These are phyloP conservation scores for Plusia festucae DNA, from an alignment of 2,888 invertebrate species.

Conservation along the genomic window DNA sequence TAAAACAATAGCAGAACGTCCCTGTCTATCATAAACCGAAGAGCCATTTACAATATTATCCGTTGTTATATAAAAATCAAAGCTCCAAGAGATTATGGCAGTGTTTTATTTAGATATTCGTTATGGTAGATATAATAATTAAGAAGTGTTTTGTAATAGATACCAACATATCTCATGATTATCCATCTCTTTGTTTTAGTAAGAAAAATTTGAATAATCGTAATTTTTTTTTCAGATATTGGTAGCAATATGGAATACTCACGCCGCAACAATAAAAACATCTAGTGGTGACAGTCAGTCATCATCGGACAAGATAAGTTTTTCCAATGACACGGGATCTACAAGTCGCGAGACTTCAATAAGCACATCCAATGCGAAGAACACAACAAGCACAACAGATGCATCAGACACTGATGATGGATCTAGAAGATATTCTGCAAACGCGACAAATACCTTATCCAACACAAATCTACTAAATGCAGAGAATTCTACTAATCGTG, in stretches of 20 bases:
- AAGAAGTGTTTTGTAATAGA: no score
- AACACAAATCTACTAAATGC: constrained; percentile 17
- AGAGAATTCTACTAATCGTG: constrained; percentile 36
- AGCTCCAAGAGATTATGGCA: neutral
- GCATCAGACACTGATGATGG: constrained; percentile 21
- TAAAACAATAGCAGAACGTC: no score
- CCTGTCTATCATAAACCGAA: no score
- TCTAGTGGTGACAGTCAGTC: constrained; percentile 29
- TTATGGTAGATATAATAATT: no score
- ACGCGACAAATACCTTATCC: constrained; percentile 23
- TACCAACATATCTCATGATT: no score
- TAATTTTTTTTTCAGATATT: constrained; percentile 40
- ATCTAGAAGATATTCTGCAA: constrained; percentile 27
- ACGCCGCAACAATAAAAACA: constrained; percentile 33
- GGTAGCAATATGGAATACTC: constrained; percentile 32
- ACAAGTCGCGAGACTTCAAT: constrained; percentile 23
- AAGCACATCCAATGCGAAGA: constrained; percentile 22
- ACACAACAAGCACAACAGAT: constrained; percentile 31
- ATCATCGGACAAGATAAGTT: constrained; percentile 25
- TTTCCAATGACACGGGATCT: constrained; percentile 42
- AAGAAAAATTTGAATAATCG: neutral
- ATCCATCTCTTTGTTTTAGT: no score
- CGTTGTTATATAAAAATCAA: no score
- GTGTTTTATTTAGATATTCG: neutral
- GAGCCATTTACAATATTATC: no score